These are phyloP conservation scores for Lampris megalopsis DNA, from an alignment of 2,113 vertebrate genomes.

Conservation along the genomic window DNA sequence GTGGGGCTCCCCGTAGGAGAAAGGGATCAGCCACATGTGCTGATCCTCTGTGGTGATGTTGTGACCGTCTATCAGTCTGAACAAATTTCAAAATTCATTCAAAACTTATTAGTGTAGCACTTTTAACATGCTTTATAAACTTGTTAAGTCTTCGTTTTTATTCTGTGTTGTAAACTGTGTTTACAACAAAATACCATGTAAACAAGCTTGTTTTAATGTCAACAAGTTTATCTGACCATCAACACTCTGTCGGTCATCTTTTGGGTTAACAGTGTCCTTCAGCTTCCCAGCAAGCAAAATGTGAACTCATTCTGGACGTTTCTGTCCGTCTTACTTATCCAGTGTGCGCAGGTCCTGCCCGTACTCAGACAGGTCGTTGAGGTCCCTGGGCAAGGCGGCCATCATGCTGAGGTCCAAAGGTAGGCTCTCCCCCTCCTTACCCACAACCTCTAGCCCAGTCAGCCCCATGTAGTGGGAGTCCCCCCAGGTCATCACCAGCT, in stretches of 20 bases:
- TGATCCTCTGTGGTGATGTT: constrained; percentile 93
- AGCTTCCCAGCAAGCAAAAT: no score
- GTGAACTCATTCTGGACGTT: no score
- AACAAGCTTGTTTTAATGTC: no score
- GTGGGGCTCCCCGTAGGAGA: constrained; percentile 87
- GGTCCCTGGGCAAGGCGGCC: constrained; percentile 87
- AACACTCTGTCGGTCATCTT: no score
- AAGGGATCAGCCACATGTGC: constrained; percentile 98
- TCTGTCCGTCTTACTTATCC: constrained; percentile 86
- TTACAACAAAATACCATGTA: no score
- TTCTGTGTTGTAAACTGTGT: no score
- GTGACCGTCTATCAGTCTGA: constrained; percentile 91
- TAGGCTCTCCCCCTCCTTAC: constrained; percentile 87
- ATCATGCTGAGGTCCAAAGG: constrained; percentile 85
- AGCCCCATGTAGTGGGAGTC: constrained; percentile 92
- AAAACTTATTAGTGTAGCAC: neutral
- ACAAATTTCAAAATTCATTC: constrained; percentile 15
- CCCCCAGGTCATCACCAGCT: constrained; percentile 91
- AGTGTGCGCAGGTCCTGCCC: constrained; percentile 87
- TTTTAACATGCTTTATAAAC: no score
- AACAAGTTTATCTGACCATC: no score
- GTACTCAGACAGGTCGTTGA: constrained; percentile 91
- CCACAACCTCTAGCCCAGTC: constrained; percentile 93
- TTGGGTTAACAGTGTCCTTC: no score
- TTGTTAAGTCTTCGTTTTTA: no score